A percentile compares a stretch with the other conserved stretches of the same genome.
Evolutionary conservation across 2,113 vertebrate genomes (phyloP).

Genomic region (Oryzias melastigma): DNA sequence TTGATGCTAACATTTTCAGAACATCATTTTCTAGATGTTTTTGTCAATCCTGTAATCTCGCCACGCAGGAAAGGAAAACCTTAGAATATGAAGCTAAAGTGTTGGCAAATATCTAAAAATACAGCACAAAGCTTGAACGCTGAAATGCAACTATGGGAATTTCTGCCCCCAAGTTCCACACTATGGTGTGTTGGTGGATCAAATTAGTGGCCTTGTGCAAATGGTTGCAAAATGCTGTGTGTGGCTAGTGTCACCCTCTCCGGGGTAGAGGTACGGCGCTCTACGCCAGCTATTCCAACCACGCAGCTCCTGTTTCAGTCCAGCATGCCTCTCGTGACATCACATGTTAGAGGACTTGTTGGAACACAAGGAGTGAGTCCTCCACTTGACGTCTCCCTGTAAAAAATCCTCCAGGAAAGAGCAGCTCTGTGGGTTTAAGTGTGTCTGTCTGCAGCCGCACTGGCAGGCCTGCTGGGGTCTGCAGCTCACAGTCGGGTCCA

Average conservation of each 20-base stretch:
- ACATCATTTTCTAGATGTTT: not conserved
- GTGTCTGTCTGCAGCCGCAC: slow-evolving; percentile 16
- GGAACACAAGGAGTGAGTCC: slow-evolving; percentile 21
- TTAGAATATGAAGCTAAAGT: slow-evolving; percentile 15
- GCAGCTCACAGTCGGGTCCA: slow-evolving; percentile 39
- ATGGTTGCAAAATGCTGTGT: slow-evolving; percentile 25
- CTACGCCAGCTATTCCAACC: slow-evolving; percentile 31
- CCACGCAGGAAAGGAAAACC: slow-evolving; percentile 7
- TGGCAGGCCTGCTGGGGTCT: slow-evolving; percentile 35
- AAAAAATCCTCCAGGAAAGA: slow-evolving; percentile 9
- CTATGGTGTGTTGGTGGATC: slow-evolving; percentile 17
- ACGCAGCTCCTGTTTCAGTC: slow-evolving; percentile 58
- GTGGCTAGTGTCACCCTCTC: slow-evolving; percentile 29
- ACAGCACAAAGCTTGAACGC: not conserved
- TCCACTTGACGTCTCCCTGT: slow-evolving; percentile 24
- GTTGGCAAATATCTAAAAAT: slow-evolving; percentile 1
- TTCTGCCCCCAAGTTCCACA: slow-evolving; percentile 8
- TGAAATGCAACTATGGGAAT: slow-evolving; percentile 18
- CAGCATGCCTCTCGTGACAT: slow-evolving; percentile 26
- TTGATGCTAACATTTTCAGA: not conserved
- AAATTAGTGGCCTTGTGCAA: slow-evolving; percentile 16
- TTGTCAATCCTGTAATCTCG: slow-evolving; percentile 9
- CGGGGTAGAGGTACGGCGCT: not conserved
- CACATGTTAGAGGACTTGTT: slow-evolving; percentile 30
- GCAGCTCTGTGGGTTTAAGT: slow-evolving; percentile 21